Conservation (phyloP, 2,797 vertebrate species). For the Anas capensis region DNA sequence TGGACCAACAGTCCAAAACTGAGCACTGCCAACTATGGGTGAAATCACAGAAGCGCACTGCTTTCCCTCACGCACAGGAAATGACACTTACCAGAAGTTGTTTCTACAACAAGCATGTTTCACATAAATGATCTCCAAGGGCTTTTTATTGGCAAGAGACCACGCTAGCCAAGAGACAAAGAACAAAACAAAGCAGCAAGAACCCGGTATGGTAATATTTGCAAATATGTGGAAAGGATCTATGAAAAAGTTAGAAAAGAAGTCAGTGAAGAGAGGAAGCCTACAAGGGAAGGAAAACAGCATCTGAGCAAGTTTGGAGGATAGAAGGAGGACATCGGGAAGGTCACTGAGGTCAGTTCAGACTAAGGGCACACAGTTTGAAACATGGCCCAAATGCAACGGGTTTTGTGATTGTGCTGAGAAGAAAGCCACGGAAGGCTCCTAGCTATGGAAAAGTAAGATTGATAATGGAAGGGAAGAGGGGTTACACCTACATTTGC, state of each 20-base stretch:
- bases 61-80: not conserved
- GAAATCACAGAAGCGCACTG: not conserved
- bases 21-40: not conserved
- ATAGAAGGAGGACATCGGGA: not conserved
- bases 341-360: not conserved
- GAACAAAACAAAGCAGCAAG: not conserved
- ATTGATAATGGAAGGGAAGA: not conserved
- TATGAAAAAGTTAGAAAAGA: not conserved
- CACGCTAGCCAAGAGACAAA: not conserved
- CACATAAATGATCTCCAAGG: not conserved
- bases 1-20: accelerated
- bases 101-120: not conserved
- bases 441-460: not conserved
- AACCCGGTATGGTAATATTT: not conserved
- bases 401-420: not conserved
- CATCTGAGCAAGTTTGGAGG: not conserved
- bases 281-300: not conserved
- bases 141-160: not conserved
- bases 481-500: not conserved
- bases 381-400: not conserved
- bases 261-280: not conserved
- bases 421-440: not conserved
- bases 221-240: not conserved
- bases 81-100: not conserved
- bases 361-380: not conserved